Evolutionary conservation across 2,797 vertebrate species (phyloP), one percentile per base, ranked within the genome.

Genomic region (Tokudaia muenninki): DNA sequence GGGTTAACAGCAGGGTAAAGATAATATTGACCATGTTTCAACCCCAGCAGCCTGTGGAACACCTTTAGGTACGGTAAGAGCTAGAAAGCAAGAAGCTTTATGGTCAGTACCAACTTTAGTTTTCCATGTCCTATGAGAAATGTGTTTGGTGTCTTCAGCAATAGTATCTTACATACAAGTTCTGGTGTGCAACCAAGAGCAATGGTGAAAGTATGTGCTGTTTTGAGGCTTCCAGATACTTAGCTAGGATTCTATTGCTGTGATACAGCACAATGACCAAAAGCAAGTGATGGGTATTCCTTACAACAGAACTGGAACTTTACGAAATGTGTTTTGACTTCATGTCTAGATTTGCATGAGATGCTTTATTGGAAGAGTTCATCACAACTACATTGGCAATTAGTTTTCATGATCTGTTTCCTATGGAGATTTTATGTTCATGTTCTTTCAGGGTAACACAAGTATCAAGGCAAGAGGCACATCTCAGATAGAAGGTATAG

Each of bases 341-440:
- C 94, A 96, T 0, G 37, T 70, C 61, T 89, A 72, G 41, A 80
- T 80, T 63, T 91, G 29, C 59, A 97, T 80, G 95, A 92, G 94
- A 91, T 97, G 80, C 57, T 97, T 92, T 96, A 97, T 12, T 87
- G 44, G 75, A 65, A 97, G 97, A 98, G 98, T 98, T 97, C 94
- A 98, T 97, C 95, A 97, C 95, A 98, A 92, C 94, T 93, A 97
- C 65, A 98, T 80, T 95, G 96, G 97, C 95, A 98, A 97, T 22
- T 98, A 97, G 94, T 96, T 97, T 98, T 98, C 87, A 98, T 97
- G 94, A 98, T 92, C 96, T 98, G 94, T 95, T 98, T 98, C 97
- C 90, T 94, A 96, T 89, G 97, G 96, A 81, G 93, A 98, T 97
- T 97, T 97, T 97, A 88, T 98, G 96, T 93, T 94, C 92, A 97